A percentile compares a stretch with the other conserved stretches of the same genome.
phyloP scores from a whole-genome alignment of 2,797 vertebrate species.

The Sphaeramia orbicularis region DNA sequence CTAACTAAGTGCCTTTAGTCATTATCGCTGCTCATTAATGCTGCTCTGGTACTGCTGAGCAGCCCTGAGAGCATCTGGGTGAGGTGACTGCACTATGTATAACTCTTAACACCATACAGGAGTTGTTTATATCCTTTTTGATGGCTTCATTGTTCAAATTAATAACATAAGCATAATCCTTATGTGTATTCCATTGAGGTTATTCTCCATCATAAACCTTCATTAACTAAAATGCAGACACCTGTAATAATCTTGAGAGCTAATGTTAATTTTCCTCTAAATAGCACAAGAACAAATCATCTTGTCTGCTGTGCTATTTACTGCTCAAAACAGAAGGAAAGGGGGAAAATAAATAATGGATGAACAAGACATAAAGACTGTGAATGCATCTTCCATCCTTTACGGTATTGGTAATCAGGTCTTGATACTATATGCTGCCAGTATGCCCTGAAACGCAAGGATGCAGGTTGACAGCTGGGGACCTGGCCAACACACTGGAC shows the following conservation, averaged over 20 bases:
- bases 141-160: conserved; percentile 37
- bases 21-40: conserved; percentile 78
- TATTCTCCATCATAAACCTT: conserved; percentile 46
- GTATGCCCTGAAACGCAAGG: conserved; percentile 83
- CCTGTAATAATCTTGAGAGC: conserved; percentile 53
- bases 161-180: conserved; percentile 51
- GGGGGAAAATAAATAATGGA: conserved; percentile 1
- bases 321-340: neutral
- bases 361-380: conserved; percentile 18
- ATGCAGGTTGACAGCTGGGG: conserved; percentile 85
- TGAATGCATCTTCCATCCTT: conserved; percentile 40
- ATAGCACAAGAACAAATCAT: conserved; percentile 40
- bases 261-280: conserved; percentile 48
- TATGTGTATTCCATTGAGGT: conserved; percentile 24
- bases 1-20: conserved; percentile 79
- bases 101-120: conserved; percentile 26
- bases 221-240: conserved; percentile 46
- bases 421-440: conserved; percentile 78
- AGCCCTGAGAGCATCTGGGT: conserved; percentile 54
- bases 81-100: conserved; percentile 45
- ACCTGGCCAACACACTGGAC: conserved; percentile 90
- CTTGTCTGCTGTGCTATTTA: neutral
- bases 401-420: conserved; percentile 83
- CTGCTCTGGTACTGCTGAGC: conserved; percentile 61
- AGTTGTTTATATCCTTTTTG: conserved; percentile 24